A percentile compares a stretch with the other conserved stretches of the same genome.
Evolutionary conservation across 2,113 vertebrate genomes (phyloP).

Genomic region (Motacilla tschutschensis): DNA sequence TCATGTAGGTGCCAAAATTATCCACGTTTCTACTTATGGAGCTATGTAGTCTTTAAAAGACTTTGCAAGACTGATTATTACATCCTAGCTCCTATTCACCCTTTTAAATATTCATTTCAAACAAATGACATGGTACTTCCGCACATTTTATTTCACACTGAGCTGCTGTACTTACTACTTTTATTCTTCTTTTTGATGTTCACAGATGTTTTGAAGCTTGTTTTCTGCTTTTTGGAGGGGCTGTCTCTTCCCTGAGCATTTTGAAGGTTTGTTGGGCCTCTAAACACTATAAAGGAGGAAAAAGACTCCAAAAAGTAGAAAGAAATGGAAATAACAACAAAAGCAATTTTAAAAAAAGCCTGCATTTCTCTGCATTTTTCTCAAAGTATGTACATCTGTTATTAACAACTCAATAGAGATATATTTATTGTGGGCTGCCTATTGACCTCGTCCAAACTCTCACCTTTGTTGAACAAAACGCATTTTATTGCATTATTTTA

Average conservation of each 20-base stretch:
- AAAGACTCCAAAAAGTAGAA: background rate
- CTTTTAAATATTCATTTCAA: background rate
- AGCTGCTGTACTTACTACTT: slow-evolving; percentile 76
- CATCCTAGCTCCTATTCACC: background rate
- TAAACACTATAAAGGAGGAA: slow-evolving; percentile 64
- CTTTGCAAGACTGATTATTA: background rate
- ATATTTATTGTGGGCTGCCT: background rate
- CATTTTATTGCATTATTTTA: background rate
- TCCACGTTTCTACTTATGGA: background rate
- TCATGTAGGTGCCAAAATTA: background rate
- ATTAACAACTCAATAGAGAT: background rate
- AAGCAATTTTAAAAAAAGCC: background rate
- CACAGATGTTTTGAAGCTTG: slow-evolving; percentile 86
- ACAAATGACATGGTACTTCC: background rate
- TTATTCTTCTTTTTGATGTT: slow-evolving; percentile 92
- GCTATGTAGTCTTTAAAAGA: background rate
- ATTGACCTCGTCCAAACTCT: background rate
- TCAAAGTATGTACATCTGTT: background rate
- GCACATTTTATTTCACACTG: background rate
- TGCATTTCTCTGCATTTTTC: background rate
- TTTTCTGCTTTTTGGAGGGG: slow-evolving; percentile 89
- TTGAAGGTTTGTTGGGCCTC: slow-evolving; percentile 84
- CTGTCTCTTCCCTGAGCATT: slow-evolving; percentile 78
- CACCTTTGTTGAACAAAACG: background rate
- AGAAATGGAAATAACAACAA: background rate